Evolutionary conservation across 2,888 invertebrate species (phyloP), one percentile per base, ranked within the genome.

Genomic region (Criorhina ranunculi): DNA sequence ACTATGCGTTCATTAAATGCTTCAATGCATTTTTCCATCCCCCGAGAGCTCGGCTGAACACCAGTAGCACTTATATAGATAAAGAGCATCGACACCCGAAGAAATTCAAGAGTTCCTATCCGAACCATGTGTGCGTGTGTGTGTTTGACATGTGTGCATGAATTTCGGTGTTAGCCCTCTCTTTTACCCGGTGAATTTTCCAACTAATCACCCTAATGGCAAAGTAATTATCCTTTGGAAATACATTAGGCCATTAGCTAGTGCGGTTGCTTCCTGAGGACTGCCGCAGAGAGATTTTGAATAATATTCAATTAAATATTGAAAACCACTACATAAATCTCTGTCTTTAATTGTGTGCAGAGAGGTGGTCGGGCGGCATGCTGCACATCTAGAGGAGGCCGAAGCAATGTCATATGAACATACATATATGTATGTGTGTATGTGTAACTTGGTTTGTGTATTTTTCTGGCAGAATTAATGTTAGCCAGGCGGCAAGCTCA

Each of bases 181-280:
- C 51, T 51, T 51, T 44, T 17, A 29, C 12, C 46, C 8, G 17
- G 40, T 59, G 66, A 89, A 89, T 89, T 89, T 89, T 89, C 88
- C 89, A 89, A 88, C 91, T 91, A 91, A 91, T 91, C 90, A 89
- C 90, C 76, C 90, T 91, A 91, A 91, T 91, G 90, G 90, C 87
- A 90, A 90, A 91, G 90, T 91, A 91, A 91, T 91, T 91, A 91
- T 90, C 89, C 89, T 80, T 86, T 86, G 76, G 72, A 86, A 86
- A 86, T 77, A 86, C 86, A 67, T 81, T 62, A 37, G 90, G 89
- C 89, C 90, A 91, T 91, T 91, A 90, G 91, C 89, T 89, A n/a
- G 90, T 91, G 88, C 88, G 90, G 91, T 91, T 91, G 91, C 89
- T 88, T 88, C 87, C 88, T 88, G 88, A 87, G 90, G 89, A 88